Evolutionary conservation across 2,797 vertebrate species (phyloP).

Genomic region (Xerus rutilus): DNA sequence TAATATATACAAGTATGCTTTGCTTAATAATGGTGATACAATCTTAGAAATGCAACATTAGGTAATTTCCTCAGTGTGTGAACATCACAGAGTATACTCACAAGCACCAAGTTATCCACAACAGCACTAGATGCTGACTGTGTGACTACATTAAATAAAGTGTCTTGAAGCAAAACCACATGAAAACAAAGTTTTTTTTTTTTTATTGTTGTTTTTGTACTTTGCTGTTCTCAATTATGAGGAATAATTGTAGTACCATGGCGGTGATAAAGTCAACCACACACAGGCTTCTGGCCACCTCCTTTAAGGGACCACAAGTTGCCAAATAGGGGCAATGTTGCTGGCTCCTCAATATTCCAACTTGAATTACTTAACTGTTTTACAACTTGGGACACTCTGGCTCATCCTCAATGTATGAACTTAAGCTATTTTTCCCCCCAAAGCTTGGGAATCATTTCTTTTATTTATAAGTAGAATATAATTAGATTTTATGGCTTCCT

Average conservation of each 20-base stretch:
- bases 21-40: neutral
- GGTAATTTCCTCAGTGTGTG: neutral
- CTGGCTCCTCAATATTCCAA: neutral
- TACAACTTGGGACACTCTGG: neutral
- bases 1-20: neutral
- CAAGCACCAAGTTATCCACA: neutral
- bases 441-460: neutral
- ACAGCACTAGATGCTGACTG: too few species aligned
- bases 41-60: neutral
- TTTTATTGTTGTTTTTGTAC: too few species aligned
- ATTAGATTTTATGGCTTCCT: neutral
- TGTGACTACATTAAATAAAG: neutral
- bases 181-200: neutral
- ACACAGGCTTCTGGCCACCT: conserved; percentile 51
- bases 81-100: neutral
- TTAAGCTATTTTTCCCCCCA: neutral
- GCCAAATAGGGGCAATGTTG: rapidly evolving
- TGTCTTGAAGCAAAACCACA: neutral
- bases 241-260: neutral
- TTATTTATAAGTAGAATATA: neutral
- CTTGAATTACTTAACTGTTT: neutral
- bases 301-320: neutral
- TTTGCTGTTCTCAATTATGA: neutral
- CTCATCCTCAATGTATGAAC: neutral
- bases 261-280: neutral